Evolutionary conservation across 2,888 invertebrate genomes (phyloP), one percentile per base, ranked within the genome.

Genomic region (Sicus ferrugineus): DNA sequence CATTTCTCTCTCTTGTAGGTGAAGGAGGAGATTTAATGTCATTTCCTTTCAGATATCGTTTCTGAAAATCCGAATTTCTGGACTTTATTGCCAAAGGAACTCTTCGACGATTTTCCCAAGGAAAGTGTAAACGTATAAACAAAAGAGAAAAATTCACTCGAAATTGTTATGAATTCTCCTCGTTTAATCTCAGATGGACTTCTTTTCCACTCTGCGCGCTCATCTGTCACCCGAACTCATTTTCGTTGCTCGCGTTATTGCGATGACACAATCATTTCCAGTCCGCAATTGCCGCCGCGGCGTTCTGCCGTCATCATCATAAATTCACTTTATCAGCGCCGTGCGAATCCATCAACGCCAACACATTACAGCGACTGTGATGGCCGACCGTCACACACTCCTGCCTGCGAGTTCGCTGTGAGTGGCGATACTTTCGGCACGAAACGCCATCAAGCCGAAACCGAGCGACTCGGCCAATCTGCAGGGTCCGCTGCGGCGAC

Each of bases 251-350:
- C 16, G 11, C n/a, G 42, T 14, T 3, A 42, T 42, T 42, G 42
- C 42, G n/a, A n/a, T 42, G 14, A 42, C 5, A n/a, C 9, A 42
- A 42, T 42, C 42, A 42, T 16, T 16, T 4, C 42, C 42, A 3
- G 34, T 34, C 42, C 9, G 42, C 42, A n/a, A 42, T 42, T 14
- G 42, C 16, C 42, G 42, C 14, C 16, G 42, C 48, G 26, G 11
- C n/a, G 28, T 23, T 42, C 16, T 62, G 26, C 46, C 42, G 28
- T 28, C 62, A 62, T 28, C 62, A 46, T 46, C 62, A 62, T 62
- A 62, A 62, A 62, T 42, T 48, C 62, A 62, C 48, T 28, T 48
- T n/a, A 21, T 46, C 62, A 62, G 42, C 28, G 19, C 62, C 16
- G 62, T 26, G 26, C 14, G 46, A n/a, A 42, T 19, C 6, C 38